phyloP scores from a whole-genome alignment of 2,888 invertebrate genomes.

The Arrhopalites spinosus region DNA sequence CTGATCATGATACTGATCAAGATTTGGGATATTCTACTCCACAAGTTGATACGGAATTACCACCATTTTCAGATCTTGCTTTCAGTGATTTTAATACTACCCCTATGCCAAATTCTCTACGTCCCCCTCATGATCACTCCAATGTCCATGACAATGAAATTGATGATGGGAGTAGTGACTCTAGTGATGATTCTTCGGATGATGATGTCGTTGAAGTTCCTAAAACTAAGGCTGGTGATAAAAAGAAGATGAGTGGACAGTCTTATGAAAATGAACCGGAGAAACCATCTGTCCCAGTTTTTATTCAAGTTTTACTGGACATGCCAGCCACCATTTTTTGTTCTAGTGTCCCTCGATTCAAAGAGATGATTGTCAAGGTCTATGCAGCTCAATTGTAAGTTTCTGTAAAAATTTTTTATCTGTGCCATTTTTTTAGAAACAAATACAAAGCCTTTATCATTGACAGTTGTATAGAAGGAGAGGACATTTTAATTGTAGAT shows the following conservation, averaged over 20 bases:
- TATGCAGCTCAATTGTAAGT: constrained; percentile 49
- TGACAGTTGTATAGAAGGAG: too few relatives aligned
- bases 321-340: constrained; percentile 48
- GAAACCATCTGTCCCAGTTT: constrained; percentile 41
- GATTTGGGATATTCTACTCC: constrained; percentile 44
- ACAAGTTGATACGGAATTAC: constrained; percentile 45
- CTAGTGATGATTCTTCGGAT: constrained; percentile 3
- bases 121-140: background rate
- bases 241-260: background rate
- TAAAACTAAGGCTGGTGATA: background rate
- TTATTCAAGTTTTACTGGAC: constrained; percentile 51
- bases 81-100: background rate
- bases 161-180: background rate
- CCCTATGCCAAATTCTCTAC: constrained; percentile 15
- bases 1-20: constrained; percentile 26
- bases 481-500: too few relatives aligned
- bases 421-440: too few relatives aligned
- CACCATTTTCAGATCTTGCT: constrained; percentile 20
- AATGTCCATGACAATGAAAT: constrained; percentile 23
- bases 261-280: constrained; percentile 3
- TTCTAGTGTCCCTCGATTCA: constrained; percentile 45
- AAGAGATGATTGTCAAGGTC: constrained; percentile 53
- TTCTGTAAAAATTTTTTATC: background rate
- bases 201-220: background rate
- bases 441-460: too few relatives aligned